These are phyloP conservation scores for Periophthalmus magnuspinnatus DNA, from an alignment of 2,797 vertebrate genomes.

Conservation along the genomic window DNA sequence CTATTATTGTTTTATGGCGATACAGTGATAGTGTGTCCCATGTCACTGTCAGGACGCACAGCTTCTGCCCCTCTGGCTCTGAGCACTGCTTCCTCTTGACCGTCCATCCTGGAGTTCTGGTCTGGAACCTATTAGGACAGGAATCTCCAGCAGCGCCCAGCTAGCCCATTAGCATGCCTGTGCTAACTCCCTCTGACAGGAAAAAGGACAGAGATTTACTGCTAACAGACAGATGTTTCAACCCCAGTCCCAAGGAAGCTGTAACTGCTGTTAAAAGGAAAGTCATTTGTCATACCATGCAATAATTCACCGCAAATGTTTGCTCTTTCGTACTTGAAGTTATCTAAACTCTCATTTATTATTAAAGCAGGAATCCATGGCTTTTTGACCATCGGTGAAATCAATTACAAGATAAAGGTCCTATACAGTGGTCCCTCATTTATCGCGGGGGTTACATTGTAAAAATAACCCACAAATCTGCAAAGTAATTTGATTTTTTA, in stretches of 20 bases:
- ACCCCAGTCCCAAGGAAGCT: constrained; percentile 40
- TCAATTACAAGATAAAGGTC: too few species aligned
- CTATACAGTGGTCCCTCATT: too few species aligned
- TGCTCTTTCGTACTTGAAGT: constrained; percentile 7
- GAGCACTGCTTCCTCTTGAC: constrained; percentile 47
- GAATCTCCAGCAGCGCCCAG: constrained; percentile 67
- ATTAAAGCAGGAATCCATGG: background rate
- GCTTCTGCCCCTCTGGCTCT: constrained; percentile 25
- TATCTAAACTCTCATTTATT: background rate
- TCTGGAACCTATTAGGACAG: constrained; percentile 74
- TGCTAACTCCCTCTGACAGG: constrained; percentile 41
- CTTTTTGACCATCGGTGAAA: background rate
- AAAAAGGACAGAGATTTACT: constrained; percentile 46
- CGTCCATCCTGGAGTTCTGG: constrained; percentile 53
- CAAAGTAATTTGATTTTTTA: too few species aligned
- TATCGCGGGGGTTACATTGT: too few species aligned
- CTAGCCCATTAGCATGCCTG: constrained; percentile 61
- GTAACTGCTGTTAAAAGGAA: constrained; percentile 1
- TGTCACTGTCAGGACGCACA: constrained; percentile 12
- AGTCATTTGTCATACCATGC: constrained; percentile 4
- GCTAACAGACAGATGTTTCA: constrained; percentile 49
- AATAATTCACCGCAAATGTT: background rate
- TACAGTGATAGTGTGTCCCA: constrained; percentile 1
- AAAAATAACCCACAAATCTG: too few species aligned
- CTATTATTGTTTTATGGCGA: background rate